Evolutionary conservation across 2,113 vertebrate species (phyloP).

Genomic region (Takifugu bimaculatus): DNA sequence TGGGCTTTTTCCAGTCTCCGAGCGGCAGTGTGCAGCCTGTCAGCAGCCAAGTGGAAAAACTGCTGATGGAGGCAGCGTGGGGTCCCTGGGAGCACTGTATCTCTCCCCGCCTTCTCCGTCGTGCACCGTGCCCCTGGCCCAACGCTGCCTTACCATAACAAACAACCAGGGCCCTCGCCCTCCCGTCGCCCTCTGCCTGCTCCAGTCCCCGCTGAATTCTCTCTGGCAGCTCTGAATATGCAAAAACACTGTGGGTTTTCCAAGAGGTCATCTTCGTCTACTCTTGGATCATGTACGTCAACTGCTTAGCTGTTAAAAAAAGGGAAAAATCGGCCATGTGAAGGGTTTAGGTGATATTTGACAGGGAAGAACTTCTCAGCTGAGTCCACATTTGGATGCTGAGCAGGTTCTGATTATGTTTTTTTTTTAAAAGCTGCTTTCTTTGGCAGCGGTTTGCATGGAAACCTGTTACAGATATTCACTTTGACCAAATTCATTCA

Average conservation of each 20-base stretch:
- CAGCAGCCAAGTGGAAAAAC: slow-evolving; percentile 25
- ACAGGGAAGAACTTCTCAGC: too few species aligned
- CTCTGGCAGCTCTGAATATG: slow-evolving; percentile 21
- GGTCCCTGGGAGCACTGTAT: slow-evolving; percentile 43
- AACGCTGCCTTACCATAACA: slow-evolving; percentile 30
- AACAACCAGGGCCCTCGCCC: slow-evolving; percentile 19
- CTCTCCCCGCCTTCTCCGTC: slow-evolving; percentile 17
- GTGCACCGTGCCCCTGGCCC: slow-evolving; percentile 22
- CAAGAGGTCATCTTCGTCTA: neutral
- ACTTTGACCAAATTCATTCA: slow-evolving; percentile 4
- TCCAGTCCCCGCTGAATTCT: slow-evolving; percentile 31
- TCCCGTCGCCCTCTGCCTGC: neutral
- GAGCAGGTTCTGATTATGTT: neutral
- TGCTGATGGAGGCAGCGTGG: slow-evolving; percentile 48
- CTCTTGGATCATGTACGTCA: neutral
- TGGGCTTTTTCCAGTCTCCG: slow-evolving; percentile 21
- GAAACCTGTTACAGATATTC: too few species aligned
- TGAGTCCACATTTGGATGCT: too few species aligned
- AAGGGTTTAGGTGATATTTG: too few species aligned
- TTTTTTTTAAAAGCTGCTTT: slow-evolving; percentile 22
- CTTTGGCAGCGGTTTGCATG: slow-evolving; percentile 18
- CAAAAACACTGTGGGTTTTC: neutral
- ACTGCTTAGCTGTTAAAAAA: too few species aligned
- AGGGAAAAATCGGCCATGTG: too few species aligned
- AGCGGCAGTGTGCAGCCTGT: slow-evolving; percentile 33